Base-by-base conservation (phyloP, 1,140 invertebrate species). In the Maconellicoccus hirsutus region DNA sequence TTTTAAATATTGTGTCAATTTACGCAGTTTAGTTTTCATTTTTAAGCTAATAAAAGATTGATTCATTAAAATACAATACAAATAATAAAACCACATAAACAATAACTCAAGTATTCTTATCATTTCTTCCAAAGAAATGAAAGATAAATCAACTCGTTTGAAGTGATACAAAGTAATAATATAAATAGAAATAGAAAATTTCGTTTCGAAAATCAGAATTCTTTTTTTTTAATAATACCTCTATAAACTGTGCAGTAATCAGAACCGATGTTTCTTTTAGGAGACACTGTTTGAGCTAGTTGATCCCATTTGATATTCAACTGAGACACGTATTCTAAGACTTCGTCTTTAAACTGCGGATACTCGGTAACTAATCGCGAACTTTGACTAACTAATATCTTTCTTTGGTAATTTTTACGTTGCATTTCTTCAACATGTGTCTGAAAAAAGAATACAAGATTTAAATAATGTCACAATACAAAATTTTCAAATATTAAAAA, bases 301-400 rank as follows among this genome's bases (percentile, higher is more conserved):
- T 84, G 82, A 76, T 89, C 86, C 90, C 90, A 92, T 78, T 90
- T 90, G 70, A 84, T 83, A 75, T 90, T 90, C 66, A 92, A 82
- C 76, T 88, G 85, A 76, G 83, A 79, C 70, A 87, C 83, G 71
- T 88, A 83, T 83, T 87, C 87, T 70, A 83, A 84, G 70, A 92
- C 86, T 83, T 92, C 89, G 77, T 90, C 88, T 75, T 85, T 86
- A 69, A 88, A 82, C 70, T 86, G 84, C 75, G 89, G 88, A 77
- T 86, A 86, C 69, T 87, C 83, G 73, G 86, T 82, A 74, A 89
- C 82, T 76, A 91, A 83, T 79, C 87, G 86, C 75, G 82, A 82
- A 38, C 88, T 87, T 79, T 92, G 90, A 74, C 92, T 90, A 74
- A 89, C 89, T 76, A 92, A 90, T 74, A 90, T 81, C 75, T 86